Percentiles rank a stretch among this genome's conserved stretches.
These are phyloP conservation scores for Drosophila eohydei DNA, from an alignment of 2,888 invertebrate genomes.

Conservation along the genomic window DNA sequence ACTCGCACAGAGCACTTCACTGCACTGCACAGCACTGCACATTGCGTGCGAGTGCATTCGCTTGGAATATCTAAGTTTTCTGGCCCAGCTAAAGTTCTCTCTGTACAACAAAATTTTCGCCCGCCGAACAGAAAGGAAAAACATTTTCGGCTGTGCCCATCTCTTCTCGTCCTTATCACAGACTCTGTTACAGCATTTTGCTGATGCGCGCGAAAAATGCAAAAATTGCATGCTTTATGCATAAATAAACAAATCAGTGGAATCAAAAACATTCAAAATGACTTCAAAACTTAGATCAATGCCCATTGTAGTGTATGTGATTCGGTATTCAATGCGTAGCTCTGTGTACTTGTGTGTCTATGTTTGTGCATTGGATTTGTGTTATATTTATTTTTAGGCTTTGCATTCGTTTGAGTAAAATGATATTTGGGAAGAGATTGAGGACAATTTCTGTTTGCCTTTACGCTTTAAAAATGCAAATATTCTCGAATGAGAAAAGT, in stretches of 20 bases:
- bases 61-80: slow-evolving; percentile 78
- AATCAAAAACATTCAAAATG: slow-evolving; percentile 80
- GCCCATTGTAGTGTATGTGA: slow-evolving; percentile 59
- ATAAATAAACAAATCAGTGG: slow-evolving; percentile 80
- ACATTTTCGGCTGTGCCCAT: not conserved
- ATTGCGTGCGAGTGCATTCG: slow-evolving; percentile 74
- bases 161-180: not conserved
- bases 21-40: slow-evolving; percentile 21
- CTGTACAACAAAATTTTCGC: slow-evolving; percentile 11
- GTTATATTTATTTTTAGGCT: slow-evolving; percentile 54
- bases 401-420: slow-evolving; percentile 15
- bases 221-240: slow-evolving; percentile 79
- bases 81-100: slow-evolving; percentile 55
- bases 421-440: slow-evolving; percentile 25
- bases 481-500: not conserved
- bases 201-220: slow-evolving; percentile 73
- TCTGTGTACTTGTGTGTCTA: not conserved
- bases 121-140: not conserved
- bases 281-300: slow-evolving; percentile 74
- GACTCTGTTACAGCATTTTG: slow-evolving; percentile 50
- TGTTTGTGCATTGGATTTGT: slow-evolving; percentile 22
- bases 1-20: slow-evolving; percentile 40
- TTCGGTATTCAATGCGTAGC: slow-evolving; percentile 8
- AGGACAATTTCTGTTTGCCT: slow-evolving; percentile 27
- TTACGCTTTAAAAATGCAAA: slow-evolving; percentile 1